These are phyloP conservation scores for Drosophila nigrodunni DNA, from an alignment of 1,140 invertebrate species.

Conservation along the genomic window DNA sequence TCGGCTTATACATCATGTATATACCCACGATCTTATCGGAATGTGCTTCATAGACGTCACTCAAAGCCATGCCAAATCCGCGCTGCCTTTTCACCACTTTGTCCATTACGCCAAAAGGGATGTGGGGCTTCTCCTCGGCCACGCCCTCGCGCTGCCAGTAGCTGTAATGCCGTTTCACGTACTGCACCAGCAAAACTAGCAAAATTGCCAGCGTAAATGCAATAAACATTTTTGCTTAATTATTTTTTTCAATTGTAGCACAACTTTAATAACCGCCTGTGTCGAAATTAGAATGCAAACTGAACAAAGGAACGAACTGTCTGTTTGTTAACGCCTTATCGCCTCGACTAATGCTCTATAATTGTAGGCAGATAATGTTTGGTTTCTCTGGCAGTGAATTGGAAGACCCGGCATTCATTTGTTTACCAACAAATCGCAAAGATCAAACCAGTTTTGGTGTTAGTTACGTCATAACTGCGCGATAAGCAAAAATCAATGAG, in stretches of 20 bases:
- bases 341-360: neutral
- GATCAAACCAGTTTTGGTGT: neutral
- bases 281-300: conserved; percentile 7
- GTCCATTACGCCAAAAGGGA: conserved; percentile 68
- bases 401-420: conserved; percentile 14
- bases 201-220: conserved; percentile 15
- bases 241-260: neutral
- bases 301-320: conserved; percentile 1
- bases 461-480: conserved; percentile 7
- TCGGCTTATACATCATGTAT: conserved; percentile 72
- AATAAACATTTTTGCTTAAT: conserved; percentile 39
- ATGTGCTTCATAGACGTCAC: conserved; percentile 62
- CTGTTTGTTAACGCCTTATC: neutral
- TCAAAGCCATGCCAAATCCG: conserved; percentile 55
- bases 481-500: neutral
- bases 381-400: neutral
- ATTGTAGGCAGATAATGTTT: conserved; percentile 1
- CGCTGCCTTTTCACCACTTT: conserved; percentile 38
- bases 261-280: neutral
- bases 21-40: conserved; percentile 64
- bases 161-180: conserved; percentile 52
- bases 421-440: neutral
- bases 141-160: conserved; percentile 69
- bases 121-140: conserved; percentile 48
- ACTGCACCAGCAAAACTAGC: conserved; percentile 31